Evolutionary conservation across 2,113 vertebrate species (phyloP).

Genomic region (Vireo altiloquus): DNA sequence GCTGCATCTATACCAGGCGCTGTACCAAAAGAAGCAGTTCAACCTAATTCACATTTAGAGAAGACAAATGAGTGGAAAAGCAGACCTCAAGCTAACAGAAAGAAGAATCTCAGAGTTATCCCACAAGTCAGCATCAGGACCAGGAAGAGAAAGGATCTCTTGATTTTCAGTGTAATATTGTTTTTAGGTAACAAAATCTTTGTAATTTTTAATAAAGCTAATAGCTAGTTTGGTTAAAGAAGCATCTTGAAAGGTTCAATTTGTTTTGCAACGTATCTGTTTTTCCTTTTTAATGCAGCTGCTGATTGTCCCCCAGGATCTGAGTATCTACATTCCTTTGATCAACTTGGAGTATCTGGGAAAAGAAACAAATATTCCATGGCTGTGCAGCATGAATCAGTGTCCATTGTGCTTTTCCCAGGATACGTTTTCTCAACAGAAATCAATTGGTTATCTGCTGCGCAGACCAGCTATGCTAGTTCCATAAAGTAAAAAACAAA

Average conservation of each 20-base stretch:
- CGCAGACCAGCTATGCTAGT: not conserved
- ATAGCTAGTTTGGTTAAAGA: not conserved
- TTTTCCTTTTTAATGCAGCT: not conserved
- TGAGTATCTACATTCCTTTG: not conserved
- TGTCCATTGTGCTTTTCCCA: not conserved
- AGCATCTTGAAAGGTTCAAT: not conserved
- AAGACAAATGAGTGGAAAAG: not conserved
- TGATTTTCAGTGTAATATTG: not conserved
- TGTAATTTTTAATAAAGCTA: not conserved
- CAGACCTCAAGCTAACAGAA: not conserved
- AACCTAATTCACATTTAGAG: not conserved
- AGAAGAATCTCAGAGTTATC: not conserved
- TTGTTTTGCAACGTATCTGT: not conserved
- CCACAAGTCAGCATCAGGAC: not conserved
- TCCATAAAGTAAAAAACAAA: not conserved
- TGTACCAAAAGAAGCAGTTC: not conserved
- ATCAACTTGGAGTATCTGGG: not conserved
- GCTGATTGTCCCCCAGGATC: not conserved
- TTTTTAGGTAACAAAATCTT: not conserved
- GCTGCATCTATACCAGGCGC: accelerated
- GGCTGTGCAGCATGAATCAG: not conserved
- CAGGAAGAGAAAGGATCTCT: not conserved
- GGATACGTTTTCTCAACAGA: not conserved
- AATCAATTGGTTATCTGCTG: not conserved
- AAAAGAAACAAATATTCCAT: not conserved